These are phyloP conservation scores for Philypnodon macrostomus DNA, from an alignment of 2,797 vertebrate species.

Conservation along the genomic window DNA sequence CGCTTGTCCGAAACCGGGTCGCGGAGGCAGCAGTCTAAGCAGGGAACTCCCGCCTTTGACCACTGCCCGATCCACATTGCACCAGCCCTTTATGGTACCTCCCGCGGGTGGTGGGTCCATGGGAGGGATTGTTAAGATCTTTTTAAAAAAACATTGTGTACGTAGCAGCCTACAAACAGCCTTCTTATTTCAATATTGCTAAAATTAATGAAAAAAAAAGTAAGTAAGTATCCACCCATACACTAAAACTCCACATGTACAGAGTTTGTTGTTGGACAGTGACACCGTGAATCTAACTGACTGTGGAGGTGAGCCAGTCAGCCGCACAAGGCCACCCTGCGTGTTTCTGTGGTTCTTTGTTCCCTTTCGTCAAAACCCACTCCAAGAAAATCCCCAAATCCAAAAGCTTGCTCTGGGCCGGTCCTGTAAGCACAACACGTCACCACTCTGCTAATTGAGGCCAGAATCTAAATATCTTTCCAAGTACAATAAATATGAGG, in stretches of 20 bases:
- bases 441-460: constrained; percentile 52
- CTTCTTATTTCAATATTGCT: too few relatives aligned
- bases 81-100: too few relatives aligned
- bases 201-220: too few relatives aligned
- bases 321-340: constrained; percentile 47
- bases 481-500: constrained; percentile 45
- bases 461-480: constrained; percentile 48
- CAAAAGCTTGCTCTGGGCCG: constrained; percentile 33
- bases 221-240: constrained; percentile 25
- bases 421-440: constrained; percentile 58
- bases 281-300: constrained; percentile 50
- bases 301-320: constrained; percentile 59
- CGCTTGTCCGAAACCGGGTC: too few relatives aligned
- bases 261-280: constrained; percentile 52
- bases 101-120: too few relatives aligned
- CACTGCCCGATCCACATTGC: too few relatives aligned
- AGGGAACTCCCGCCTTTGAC: too few relatives aligned
- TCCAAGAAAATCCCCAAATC: constrained; percentile 57
- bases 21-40: too few relatives aligned
- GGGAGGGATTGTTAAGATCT: too few relatives aligned
- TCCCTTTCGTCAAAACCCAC: constrained; percentile 55
- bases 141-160: too few relatives aligned
- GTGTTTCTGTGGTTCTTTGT: constrained; percentile 63
- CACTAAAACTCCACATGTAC: constrained; percentile 26
- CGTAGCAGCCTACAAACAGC: constrained; percentile 10